Conservation (phyloP, 2,797 vertebrate genomes). For the Benthosema pterotum region DNA sequence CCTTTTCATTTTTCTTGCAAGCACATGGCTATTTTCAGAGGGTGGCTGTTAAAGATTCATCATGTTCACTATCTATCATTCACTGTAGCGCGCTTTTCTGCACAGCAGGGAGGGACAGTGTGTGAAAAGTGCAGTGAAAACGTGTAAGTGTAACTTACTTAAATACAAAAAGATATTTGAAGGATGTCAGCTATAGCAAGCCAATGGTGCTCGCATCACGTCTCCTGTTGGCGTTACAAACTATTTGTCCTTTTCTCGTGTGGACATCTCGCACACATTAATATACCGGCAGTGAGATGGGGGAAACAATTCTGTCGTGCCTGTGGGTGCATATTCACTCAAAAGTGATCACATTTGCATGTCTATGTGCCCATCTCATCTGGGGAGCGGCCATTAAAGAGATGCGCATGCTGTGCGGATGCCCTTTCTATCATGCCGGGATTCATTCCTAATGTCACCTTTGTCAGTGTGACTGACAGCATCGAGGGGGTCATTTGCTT, state of each 20-base stretch:
- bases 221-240: conserved; percentile 27
- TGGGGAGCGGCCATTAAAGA: conserved; percentile 56
- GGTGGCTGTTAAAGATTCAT: conserved; percentile 36
- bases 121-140: conserved; percentile 9
- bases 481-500: conserved; percentile 43
- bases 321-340: conserved; percentile 1
- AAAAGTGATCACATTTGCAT: conserved; percentile 35
- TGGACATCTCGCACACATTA: conserved; percentile 45
- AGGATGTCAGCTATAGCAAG: background rate
- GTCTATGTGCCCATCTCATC: conserved; percentile 47
- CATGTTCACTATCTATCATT: conserved; percentile 35
- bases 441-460: conserved; percentile 65
- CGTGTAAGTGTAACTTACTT: conserved; percentile 4
- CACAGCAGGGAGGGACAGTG: background rate
- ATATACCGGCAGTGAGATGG: conserved; percentile 11
- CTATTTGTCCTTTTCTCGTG: conserved; percentile 42
- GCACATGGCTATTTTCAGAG: conserved; percentile 42
- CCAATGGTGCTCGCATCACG: conserved; percentile 27
- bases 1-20: conserved; percentile 52
- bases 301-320: conserved; percentile 22
- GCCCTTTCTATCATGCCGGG: conserved; percentile 67
- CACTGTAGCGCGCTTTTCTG: background rate
- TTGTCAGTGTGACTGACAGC: conserved; percentile 68
- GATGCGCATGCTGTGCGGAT: conserved; percentile 64
- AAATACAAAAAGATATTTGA: conserved; percentile 10